These are phyloP conservation scores for Coregonus suidteri DNA, from an alignment of 2,797 vertebrate species.

Conservation along the genomic window DNA sequence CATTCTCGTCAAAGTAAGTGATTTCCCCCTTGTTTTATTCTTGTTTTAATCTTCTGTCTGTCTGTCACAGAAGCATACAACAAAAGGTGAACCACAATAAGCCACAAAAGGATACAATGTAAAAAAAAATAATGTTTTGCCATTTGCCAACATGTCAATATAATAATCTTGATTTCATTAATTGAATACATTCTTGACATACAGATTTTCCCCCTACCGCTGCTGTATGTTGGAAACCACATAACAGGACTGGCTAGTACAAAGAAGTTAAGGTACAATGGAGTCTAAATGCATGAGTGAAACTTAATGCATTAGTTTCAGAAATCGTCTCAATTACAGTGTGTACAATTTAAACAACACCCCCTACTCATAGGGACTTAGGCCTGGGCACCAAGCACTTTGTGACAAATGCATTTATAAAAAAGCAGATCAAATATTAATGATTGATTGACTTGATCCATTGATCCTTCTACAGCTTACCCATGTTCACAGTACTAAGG, in stretches of 20 bases:
- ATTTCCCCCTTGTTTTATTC: background rate
- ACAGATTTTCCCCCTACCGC: slow-evolving; percentile 91
- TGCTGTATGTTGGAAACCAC: slow-evolving; percentile 90
- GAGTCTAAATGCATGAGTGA: background rate
- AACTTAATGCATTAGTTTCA: background rate
- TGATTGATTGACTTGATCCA: background rate
- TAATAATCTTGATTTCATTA: background rate
- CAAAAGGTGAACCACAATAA: background rate
- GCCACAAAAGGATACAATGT: background rate
- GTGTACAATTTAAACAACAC: background rate
- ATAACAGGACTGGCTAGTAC: slow-evolving; percentile 91
- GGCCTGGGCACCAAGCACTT: background rate
- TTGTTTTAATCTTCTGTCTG: background rate
- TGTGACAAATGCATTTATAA: background rate
- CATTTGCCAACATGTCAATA: background rate
- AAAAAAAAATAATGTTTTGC: too few species aligned
- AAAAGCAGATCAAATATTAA: background rate
- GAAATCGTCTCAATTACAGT: background rate
- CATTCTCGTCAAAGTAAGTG: slow-evolving; percentile 81
- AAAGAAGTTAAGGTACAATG: slow-evolving; percentile 87
- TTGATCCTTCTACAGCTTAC: slow-evolving; percentile 78
- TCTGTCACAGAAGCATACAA: background rate
- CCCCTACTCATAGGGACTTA: background rate
- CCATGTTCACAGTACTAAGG: slow-evolving; percentile 93
- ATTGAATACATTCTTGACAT: slow-evolving; percentile 27